Conservation (phyloP, 1,140 invertebrate species). For the Helicoverpa armigera region DNA sequence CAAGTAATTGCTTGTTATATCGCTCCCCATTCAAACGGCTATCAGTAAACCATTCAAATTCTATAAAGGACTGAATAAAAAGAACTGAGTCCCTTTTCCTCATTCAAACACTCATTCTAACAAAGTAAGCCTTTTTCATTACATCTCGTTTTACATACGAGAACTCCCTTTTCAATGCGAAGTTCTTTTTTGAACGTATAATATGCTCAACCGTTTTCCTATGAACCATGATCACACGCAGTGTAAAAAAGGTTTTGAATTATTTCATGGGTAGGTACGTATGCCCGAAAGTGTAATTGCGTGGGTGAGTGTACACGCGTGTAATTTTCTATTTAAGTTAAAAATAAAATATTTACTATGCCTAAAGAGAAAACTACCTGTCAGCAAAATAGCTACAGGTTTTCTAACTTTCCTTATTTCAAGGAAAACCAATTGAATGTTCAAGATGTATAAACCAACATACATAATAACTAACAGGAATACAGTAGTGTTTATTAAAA, state of each 20-base stretch:
- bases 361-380: too few relatives aligned
- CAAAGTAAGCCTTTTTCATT: conserved; percentile 48
- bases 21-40: conserved; percentile 17
- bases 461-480: neutral
- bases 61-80: conserved; percentile 29
- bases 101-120: conserved; percentile 39
- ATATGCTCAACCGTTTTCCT: conserved; percentile 13
- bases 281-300: too few relatives aligned
- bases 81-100: conserved; percentile 26
- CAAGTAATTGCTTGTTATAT: conserved; percentile 24
- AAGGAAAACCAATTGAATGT: neutral
- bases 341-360: neutral
- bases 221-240: neutral
- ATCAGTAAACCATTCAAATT: conserved; percentile 41
- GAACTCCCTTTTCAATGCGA: conserved; percentile 17
- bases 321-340: neutral
- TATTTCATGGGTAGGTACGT: neutral
- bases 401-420: neutral
- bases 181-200: conserved; percentile 36
- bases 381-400: neutral
- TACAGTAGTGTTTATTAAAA: conserved; percentile 48
- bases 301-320: too few relatives aligned
- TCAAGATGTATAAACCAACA: neutral
- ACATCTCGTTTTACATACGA: conserved; percentile 44
- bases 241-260: conserved; percentile 12